These are phyloP conservation scores for Tridacna crocea DNA, from an alignment of 2,888 invertebrate species.

Conservation along the genomic window DNA sequence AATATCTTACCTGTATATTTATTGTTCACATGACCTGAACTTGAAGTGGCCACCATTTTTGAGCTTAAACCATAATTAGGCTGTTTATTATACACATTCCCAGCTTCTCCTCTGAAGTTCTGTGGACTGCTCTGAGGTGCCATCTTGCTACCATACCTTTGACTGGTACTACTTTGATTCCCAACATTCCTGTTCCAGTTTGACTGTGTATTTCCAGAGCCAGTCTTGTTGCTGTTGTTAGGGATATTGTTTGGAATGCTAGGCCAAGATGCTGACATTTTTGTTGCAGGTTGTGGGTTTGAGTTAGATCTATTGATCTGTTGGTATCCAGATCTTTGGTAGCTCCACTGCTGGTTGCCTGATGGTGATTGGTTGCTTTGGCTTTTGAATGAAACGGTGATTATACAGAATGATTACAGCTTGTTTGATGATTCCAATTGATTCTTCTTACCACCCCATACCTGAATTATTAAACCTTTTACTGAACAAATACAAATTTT, in stretches of 20 bases:
- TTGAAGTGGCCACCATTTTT: conserved; percentile 18
- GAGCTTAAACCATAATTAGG: not conserved
- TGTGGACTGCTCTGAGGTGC: not conserved
- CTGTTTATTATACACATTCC: not conserved
- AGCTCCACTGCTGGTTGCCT: not conserved
- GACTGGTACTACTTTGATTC: not conserved
- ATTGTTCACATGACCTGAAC: conserved; percentile 13
- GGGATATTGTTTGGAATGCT: not conserved
- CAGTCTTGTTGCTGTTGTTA: not conserved
- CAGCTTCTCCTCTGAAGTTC: not conserved
- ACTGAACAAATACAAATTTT: too few species aligned
- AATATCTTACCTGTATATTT: not conserved
- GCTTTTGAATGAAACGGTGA: not conserved
- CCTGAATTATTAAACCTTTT: too few species aligned
- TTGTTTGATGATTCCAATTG: too few species aligned
- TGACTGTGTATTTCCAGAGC: not conserved
- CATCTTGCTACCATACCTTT: not conserved
- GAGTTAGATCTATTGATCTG: not conserved
- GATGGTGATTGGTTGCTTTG: not conserved
- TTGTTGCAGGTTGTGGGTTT: not conserved
- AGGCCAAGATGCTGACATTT: not conserved
- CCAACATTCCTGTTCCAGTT: not conserved
- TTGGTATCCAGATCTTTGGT: not conserved
- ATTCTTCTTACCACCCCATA: too few species aligned
- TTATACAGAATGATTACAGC: not conserved